Evolutionary conservation across 2,113 vertebrate species (phyloP), one percentile per base, ranked within the genome.

Genomic region (Cavia aperea): DNA sequence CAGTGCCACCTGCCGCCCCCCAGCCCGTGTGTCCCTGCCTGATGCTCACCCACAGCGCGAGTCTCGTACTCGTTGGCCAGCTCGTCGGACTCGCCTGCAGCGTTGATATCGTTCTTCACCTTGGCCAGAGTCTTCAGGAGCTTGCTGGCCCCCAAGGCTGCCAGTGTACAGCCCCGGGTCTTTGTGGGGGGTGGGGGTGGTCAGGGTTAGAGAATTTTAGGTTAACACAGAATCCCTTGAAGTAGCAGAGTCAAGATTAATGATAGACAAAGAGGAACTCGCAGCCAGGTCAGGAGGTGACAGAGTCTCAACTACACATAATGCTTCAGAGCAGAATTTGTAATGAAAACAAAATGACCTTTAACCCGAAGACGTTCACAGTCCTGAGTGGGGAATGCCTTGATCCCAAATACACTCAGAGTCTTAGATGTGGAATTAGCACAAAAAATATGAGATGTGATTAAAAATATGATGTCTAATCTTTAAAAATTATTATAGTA

Each of bases 61-160:
- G 98, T 98, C 97, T 99, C 99, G 4, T 99, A 99, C 91, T 99
- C 98, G 2, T 97, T 97, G 11, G 99, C 99, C 0, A 99, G 98
- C 46, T 98, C 98, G 88, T 96, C 97, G 0, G 99, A 99, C 29
- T 98, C 98, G 1, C 98, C 98, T 0, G 98, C 97, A 46, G 99
- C 98, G 0, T 98, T 99, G 82, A 98, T 98, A 82, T 99, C 98
- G 0, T 97, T 98, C 95, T 97, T 98, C 86, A 99, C 98, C 88
- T 96, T 96, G 0, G 99, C 98, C 97, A 99, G 97, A 29, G 98
- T 99, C 97, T 98, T 99, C 96, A 99, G 97, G 92, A 99, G 99
- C 97, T 98, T 99, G 96, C 98, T 99, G 94, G 99, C 99, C 10
- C 99, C 99, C 15, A 99, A 96, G 33, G 99, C 99, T 13, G 99